Evolutionary conservation across 2,113 vertebrate genomes (phyloP), one percentile per base, ranked within the genome.

Genomic region (Opisthocomus hoazin): DNA sequence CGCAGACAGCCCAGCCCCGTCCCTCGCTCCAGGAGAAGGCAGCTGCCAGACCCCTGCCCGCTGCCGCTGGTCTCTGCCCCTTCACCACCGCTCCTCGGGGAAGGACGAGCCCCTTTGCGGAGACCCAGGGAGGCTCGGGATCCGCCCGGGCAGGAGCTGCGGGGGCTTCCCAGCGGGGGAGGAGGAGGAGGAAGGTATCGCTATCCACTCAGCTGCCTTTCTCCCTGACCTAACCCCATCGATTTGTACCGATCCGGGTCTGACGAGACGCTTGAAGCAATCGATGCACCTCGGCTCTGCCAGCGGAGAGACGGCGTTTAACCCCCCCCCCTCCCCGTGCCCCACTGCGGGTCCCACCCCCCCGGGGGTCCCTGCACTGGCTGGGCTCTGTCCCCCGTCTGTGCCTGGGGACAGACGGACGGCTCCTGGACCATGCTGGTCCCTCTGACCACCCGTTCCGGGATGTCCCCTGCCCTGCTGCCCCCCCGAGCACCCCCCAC

Each of bases 341-440:
- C 48, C 6, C 2, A 1, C 15, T 0, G 18, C 1, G 14, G 12
- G 11, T 60, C 22, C 16, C 4, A 6, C 9, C 70, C 30, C 20
- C 21, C 1, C 0, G 11, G 32, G 2, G 69, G 3, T 88, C 43
- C 56, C 51, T 30, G 65, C 9, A 48, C 36, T 2, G 71, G 34
- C 65, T 23, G 63, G 7, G 53, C 73, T 29, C 34, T 7, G 18
- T 20, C 32, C 30, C 37, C 18, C 7, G 0, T 13, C 8, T 1
- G 65, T 27, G 34, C 54, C 26, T 1, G 6, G 13, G 41, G 58
- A 60, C 45, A 11, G 45, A 2, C 0, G 6, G 14, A 12, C 1
- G 8, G 9, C 27, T 61, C 63, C n/a, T 2, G 43, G 11, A 9
- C 19, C 11, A 4, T 1, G 0, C 11, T 19, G 29, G 19, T 63